Percentiles rank a stretch among this genome's conserved stretches.
Evolutionary conservation across 2,797 vertebrate genomes (phyloP).

Genomic region (Brachyalestes nurse): DNA sequence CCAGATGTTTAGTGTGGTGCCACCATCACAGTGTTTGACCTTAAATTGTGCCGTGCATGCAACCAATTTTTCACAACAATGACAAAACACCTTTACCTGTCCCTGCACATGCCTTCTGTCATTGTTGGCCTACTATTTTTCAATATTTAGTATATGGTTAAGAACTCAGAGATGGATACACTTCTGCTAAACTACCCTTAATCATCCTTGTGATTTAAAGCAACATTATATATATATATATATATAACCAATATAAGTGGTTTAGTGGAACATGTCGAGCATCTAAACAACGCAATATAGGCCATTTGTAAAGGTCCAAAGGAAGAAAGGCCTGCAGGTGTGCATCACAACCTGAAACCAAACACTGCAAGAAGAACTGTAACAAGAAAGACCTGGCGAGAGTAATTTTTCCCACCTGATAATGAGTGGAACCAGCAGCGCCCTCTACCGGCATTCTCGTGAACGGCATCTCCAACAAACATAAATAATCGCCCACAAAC

Average conservation of each 20-base stretch:
- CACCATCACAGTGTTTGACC: slow-evolving; percentile 29
- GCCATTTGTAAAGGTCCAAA: background rate
- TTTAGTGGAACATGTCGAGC: no score
- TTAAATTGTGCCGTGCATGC: background rate
- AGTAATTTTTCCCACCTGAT: background rate
- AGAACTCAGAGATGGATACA: no score
- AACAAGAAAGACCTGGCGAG: no score
- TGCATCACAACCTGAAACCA: background rate
- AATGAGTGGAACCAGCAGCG: slow-evolving; percentile 54
- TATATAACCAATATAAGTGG: no score
- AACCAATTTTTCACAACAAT: no score
- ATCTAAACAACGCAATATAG: background rate
- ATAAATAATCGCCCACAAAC: background rate
- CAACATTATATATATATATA: no score
- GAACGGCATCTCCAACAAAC: slow-evolving; percentile 6
- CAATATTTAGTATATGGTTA: no score
- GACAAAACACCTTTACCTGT: no score
- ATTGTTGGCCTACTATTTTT: background rate
- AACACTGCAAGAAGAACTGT: slow-evolving; percentile 1
- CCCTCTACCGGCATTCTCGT: slow-evolving; percentile 60
- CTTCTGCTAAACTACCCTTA: no score
- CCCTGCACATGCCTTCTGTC: no score
- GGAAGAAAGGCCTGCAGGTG: background rate
- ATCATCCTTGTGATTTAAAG: no score
- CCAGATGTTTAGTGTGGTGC: slow-evolving; percentile 35